A percentile compares a stretch with the other conserved stretches of the same genome.
Conservation (phyloP, 2,888 invertebrate species). For the Dynastes tityus region DNA sequence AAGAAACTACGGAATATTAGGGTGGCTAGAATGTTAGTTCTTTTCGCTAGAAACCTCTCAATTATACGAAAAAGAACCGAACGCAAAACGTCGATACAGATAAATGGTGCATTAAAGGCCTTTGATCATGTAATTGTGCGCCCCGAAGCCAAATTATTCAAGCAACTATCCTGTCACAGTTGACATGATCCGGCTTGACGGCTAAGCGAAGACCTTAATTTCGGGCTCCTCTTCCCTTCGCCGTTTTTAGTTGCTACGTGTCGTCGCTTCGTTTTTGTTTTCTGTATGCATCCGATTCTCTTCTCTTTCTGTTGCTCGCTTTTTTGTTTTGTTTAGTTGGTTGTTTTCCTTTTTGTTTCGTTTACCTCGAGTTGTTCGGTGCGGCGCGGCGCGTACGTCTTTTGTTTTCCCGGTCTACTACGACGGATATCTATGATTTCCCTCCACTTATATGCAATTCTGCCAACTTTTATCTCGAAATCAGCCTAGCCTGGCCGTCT, state of each 20-base stretch:
- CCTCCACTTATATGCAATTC: conserved; percentile 51
- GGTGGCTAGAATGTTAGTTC: conserved; percentile 4
- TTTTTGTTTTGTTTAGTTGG: conserved; percentile 10
- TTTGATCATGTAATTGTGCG: conserved; percentile 44
- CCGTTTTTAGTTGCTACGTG: conserved; percentile 29
- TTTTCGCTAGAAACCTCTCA: conserved; percentile 28
- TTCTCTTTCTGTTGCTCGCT: conserved; percentile 18
- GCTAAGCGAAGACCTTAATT: conserved; percentile 44
- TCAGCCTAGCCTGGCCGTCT: conserved; percentile 31
- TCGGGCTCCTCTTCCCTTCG: conserved; percentile 20
- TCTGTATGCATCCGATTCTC: conserved; percentile 24
- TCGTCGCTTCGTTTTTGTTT: conserved; percentile 40
- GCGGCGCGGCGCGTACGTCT: not conserved
- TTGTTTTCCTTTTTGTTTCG: conserved; percentile 11
- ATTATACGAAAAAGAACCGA: conserved; percentile 37
- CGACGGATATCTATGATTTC: conserved; percentile 49
- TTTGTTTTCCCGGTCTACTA: conserved; percentile 41
- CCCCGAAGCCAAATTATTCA: conserved; percentile 36
- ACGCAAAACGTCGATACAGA: conserved; percentile 40
- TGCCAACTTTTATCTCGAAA: conserved; percentile 47
- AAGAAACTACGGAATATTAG: conserved; percentile 1
- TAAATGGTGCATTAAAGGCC: conserved; percentile 32
- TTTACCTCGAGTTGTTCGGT: conserved; percentile 24
- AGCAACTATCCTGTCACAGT: conserved; percentile 49
- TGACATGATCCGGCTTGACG: conserved; percentile 47